Evolutionary conservation across 2,888 invertebrate genomes (phyloP).

Genomic region (Dryococelus australis): DNA sequence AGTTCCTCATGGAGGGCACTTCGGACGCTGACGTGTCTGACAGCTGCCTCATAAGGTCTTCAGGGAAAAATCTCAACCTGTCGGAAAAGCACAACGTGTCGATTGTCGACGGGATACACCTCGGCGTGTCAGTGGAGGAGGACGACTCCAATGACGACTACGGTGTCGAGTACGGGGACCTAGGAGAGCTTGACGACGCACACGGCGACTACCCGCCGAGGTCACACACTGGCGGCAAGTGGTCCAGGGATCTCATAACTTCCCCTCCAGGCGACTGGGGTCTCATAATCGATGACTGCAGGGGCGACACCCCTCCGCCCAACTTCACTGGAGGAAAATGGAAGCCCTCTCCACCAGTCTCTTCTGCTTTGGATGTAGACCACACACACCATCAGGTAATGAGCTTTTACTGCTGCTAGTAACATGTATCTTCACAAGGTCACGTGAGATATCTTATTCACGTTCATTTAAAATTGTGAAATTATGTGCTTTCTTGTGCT

Average conservation of each 20-base stretch:
- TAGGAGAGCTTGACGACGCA: constrained; percentile 36
- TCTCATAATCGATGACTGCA: constrained; percentile 35
- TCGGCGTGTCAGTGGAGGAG: constrained; percentile 23
- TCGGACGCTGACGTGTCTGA: constrained; percentile 4
- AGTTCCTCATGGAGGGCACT: neutral
- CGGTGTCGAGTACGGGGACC: constrained; percentile 28
- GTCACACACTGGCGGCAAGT: constrained; percentile 73
- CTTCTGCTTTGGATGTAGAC: neutral
- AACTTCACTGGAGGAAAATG: constrained; percentile 71
- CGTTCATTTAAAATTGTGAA: too few relatives aligned
- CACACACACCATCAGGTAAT: constrained; percentile 27
- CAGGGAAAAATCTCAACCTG: neutral
- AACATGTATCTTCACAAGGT: too few relatives aligned
- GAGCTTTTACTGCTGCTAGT: too few relatives aligned
- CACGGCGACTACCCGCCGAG: constrained; percentile 59
- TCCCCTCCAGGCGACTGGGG: constrained; percentile 37
- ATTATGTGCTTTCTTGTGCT: too few relatives aligned
- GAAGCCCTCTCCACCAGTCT: constrained; percentile 60
- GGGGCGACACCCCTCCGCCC: constrained; percentile 56
- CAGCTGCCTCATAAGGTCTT: constrained; percentile 13
- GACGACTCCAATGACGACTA: constrained; percentile 35
- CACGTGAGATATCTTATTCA: too few relatives aligned
- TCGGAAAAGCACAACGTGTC: neutral
- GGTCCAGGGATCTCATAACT: constrained; percentile 65
- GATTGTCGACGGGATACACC: neutral